A percentile compares a stretch with the other conserved stretches of the same genome.
Evolutionary conservation across 2,888 invertebrate species (phyloP).

Genomic region (Plagodis pulveraria): DNA sequence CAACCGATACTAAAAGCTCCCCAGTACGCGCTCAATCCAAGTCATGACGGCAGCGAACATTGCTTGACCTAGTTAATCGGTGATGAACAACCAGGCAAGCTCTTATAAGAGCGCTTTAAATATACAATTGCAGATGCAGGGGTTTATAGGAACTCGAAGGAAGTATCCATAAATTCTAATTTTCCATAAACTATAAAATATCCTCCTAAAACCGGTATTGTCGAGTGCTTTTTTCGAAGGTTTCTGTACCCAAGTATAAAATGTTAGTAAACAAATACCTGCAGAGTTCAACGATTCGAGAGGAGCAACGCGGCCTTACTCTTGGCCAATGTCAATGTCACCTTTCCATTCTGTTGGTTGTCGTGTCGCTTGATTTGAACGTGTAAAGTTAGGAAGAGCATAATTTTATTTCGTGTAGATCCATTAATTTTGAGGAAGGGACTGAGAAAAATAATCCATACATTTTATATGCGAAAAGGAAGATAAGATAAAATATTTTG

Average conservation of each 20-base stretch:
- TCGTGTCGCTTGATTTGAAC: constrained; percentile 5
- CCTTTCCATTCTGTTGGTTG: constrained; percentile 55
- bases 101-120: no score
- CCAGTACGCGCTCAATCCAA: no score
- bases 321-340: constrained; percentile 75
- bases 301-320: constrained; percentile 43
- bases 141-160: neutral
- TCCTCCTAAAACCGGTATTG: constrained; percentile 7
- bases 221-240: constrained; percentile 9
- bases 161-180: neutral
- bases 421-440: constrained; percentile 16
- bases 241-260: constrained; percentile 34
- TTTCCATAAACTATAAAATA: neutral
- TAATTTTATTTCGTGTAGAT: neutral
- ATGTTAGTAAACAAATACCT: constrained; percentile 56
- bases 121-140: no score
- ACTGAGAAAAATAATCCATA: constrained; percentile 1
- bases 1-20: no score
- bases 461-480: no score
- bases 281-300: constrained; percentile 63
- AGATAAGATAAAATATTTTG: no score
- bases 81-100: no score
- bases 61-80: no score
- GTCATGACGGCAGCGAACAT: no score
- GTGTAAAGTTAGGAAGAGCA: constrained; percentile 8